A percentile compares a stretch with the other conserved stretches of the same genome.
These are phyloP conservation scores for Spongilla lacustris DNA, from an alignment of 37 sponge, comb jelly and placozoan species.

Conservation along the genomic window DNA sequence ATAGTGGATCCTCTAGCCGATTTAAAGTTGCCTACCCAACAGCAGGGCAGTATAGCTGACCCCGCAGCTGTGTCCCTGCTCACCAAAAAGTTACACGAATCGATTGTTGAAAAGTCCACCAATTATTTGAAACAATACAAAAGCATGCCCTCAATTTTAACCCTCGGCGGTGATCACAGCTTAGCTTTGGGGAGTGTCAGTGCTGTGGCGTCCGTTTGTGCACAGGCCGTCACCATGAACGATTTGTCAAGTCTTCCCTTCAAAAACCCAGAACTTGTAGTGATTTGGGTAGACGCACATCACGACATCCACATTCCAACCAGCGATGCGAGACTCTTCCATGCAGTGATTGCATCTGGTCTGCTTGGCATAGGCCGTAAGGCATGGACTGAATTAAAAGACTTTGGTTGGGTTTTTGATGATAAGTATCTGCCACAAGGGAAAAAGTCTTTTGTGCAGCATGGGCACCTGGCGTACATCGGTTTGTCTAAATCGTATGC, in stretches of 20 bases:
- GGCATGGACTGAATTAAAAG: neutral
- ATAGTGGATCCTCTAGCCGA: too few relatives aligned
- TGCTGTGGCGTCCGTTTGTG: neutral
- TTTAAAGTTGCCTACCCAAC: too few relatives aligned
- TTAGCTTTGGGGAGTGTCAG: neutral
- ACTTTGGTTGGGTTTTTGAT: neutral
- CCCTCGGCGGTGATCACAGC: neutral
- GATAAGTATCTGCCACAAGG: neutral
- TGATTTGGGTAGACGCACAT: neutral
- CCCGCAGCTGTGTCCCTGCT: neutral
- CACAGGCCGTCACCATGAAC: neutral
- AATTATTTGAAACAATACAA: neutral
- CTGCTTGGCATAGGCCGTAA: neutral
- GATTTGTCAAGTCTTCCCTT: neutral
- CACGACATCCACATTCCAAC: neutral
- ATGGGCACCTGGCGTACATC: neutral
- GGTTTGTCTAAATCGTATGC: too few relatives aligned
- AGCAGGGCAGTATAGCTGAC: neutral
- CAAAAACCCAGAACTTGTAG: neutral
- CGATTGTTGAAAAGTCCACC: neutral
- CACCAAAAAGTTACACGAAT: neutral
- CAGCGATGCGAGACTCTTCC: neutral
- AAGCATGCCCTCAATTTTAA: neutral
- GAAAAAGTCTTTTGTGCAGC: neutral
- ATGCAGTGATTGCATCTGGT: neutral